phyloP scores from a whole-genome alignment of 1,140 invertebrate species.

The Acromyrmex heyeri region DNA sequence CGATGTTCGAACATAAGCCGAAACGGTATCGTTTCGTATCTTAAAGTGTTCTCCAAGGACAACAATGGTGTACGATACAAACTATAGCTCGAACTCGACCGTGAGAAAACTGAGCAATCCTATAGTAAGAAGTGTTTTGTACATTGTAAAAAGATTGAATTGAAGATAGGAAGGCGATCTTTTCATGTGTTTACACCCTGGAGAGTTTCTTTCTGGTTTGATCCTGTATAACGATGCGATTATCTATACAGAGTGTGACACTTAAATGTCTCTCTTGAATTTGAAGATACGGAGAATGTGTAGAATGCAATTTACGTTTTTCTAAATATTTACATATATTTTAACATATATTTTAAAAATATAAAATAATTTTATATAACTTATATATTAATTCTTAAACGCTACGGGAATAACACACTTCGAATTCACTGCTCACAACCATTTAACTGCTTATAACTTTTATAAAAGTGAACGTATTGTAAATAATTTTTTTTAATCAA shows the following conservation, averaged over 20 bases:
- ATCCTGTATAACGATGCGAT: conserved; percentile 22
- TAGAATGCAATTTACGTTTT: neutral
- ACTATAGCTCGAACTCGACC: neutral
- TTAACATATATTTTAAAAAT: neutral
- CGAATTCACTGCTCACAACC: too few relatives aligned
- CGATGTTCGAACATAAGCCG: neutral
- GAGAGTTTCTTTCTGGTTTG: neutral
- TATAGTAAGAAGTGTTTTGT: conserved; percentile 12
- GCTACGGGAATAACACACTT: too few relatives aligned
- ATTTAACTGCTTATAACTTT: too few relatives aligned
- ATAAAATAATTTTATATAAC: neutral
- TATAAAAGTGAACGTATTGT: too few relatives aligned
- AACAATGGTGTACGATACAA: conserved; percentile 4
- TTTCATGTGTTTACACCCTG: conserved; percentile 21
- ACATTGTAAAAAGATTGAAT: conserved; percentile 15
- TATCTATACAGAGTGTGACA: neutral
- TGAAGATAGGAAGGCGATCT: conserved; percentile 7
- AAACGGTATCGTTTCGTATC: neutral
- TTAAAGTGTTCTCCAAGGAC: conserved; percentile 22
- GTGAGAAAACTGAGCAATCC: conserved; percentile 14
- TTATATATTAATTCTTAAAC: too few relatives aligned
- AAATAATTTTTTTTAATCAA: too few relatives aligned
- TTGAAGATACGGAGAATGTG: neutral
- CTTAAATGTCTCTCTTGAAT: neutral
- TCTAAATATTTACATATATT: conserved; percentile 1